Evolutionary conservation across 2,888 invertebrate genomes (phyloP), one percentile per base, ranked within the genome.

Genomic region (Caenorhabditis doughertyi): DNA sequence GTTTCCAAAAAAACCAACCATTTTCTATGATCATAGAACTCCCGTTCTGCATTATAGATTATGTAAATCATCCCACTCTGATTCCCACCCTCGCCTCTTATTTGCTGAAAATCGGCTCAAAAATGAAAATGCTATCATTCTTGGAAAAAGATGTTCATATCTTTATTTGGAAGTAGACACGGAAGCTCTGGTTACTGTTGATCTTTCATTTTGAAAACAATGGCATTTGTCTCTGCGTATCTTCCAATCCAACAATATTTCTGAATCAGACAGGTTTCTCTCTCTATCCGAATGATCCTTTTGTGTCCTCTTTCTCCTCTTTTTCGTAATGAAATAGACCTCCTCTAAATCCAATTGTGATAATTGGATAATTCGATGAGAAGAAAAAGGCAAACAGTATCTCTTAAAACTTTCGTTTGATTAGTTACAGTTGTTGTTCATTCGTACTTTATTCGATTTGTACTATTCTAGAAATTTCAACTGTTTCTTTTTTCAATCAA

Each of bases 361-460:
- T 73, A 42, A 70, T 70, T 70, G 68, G 55, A 73, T 65, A 73
- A 73, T 73, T 73, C 42, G 35, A 55, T 65, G n/a, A 53, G 44
- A 42, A 27, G 25, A 42, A 42, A 39, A n/a, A 49, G 18, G 29
- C 7, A 42, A 7, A 49, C 18, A 42, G 23, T 53, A 51, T 51
- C 35, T 55, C 27, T 13, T 5, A 51, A 60, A 51, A 39, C 49
- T 49, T 60, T 49, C 18, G 4, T 65, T 32, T 27, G n/a, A 39
- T 27, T 27, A 58, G 44, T 32, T 23, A 32, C 25, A 35, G n/a
- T n/a, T 44, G 18, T 29, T 0, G 18, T 47, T 8, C 23, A 35
- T 23, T 27, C 27, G 27, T 39, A 18, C 21, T 27, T 53, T 39
- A 32, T 35, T 56, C n/a, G 35, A n/a, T 9, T 16, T 47, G 25